Percentiles rank a stretch among this genome's conserved stretches.
Evolutionary conservation across 53 echinoderm and acorn worm species (phyloP).

Genomic region (Pentamera pediparva): DNA sequence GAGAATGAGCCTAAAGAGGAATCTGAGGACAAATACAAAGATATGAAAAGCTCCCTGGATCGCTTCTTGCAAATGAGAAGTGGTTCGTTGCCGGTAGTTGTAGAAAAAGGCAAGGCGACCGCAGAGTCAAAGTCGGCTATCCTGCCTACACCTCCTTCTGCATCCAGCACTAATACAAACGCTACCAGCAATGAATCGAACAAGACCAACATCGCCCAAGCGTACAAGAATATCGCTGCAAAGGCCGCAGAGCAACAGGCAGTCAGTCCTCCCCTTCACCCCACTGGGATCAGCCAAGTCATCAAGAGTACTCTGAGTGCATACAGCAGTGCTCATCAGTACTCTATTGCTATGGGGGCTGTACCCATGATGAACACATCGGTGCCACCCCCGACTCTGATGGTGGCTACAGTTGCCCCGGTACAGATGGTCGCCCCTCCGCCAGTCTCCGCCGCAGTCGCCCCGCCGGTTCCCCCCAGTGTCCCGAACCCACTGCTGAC

Average conservation of each 20-base stretch:
- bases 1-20: slow-evolving; percentile 14
- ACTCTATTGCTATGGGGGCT: background rate
- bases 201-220: background rate
- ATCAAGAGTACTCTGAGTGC: slow-evolving; percentile 3
- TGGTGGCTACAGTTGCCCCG: too few relatives aligned
- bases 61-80: slow-evolving; percentile 22
- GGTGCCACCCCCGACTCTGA: slow-evolving; percentile 22
- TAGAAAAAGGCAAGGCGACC: slow-evolving; percentile 3
- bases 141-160: background rate
- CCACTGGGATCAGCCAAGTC: slow-evolving; percentile 10
- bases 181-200: too few relatives aligned
- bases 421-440: background rate
- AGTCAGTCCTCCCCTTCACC: background rate
- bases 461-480: background rate
- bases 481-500: slow-evolving; percentile 1
- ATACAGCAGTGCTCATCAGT: slow-evolving; percentile 21
- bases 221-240: slow-evolving; percentile 13
- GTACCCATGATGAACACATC: slow-evolving; percentile 11
- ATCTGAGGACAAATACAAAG: slow-evolving; percentile 7
- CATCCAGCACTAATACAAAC: too few relatives aligned
- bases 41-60: slow-evolving; percentile 23
- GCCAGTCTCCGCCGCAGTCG: background rate
- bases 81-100: slow-evolving; percentile 13
- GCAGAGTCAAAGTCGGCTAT: background rate
- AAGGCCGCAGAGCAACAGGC: background rate